Evolutionary conservation across 53 echinoderm and acorn worm species (phyloP).

Genomic region (Temnopleurus reevesii): DNA sequence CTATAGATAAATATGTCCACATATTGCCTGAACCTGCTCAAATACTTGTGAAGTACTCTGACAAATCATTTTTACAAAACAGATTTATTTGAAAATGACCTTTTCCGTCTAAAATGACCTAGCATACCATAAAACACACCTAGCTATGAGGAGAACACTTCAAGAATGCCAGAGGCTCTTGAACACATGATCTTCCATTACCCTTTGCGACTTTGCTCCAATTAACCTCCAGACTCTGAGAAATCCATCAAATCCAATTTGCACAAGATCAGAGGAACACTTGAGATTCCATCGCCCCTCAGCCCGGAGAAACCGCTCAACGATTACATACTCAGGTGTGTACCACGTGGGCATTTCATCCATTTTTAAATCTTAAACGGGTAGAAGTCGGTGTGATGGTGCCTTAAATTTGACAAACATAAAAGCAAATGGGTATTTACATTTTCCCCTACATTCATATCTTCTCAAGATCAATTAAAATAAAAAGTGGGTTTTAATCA

Average conservation of each 20-base stretch:
- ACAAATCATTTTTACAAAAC: too few relatives aligned
- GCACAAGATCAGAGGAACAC: constrained; percentile 20
- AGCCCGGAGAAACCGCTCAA: constrained; percentile 8
- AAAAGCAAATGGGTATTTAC: too few relatives aligned
- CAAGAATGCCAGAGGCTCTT: background rate
- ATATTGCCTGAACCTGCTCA: background rate
- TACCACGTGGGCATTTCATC: background rate
- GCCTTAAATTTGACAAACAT: too few relatives aligned
- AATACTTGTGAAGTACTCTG: too few relatives aligned
- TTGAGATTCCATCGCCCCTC: background rate
- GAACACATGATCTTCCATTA: background rate
- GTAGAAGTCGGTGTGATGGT: too few relatives aligned
- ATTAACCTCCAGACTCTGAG: constrained; percentile 21
- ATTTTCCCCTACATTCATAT: too few relatives aligned
- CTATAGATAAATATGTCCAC: background rate
- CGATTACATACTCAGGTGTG: constrained; percentile 17
- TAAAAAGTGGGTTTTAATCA: too few relatives aligned
- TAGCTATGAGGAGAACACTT: background rate
- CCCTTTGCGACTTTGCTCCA: background rate
- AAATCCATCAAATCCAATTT: constrained; percentile 11
- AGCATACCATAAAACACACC: too few relatives aligned
- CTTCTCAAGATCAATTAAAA: too few relatives aligned
- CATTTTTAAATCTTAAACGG: too few relatives aligned
- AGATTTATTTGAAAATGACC: too few relatives aligned
- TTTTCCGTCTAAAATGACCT: too few relatives aligned